These are phyloP conservation scores for Nannoperca obscura DNA, from an alignment of 2,797 vertebrate species.

Conservation along the genomic window DNA sequence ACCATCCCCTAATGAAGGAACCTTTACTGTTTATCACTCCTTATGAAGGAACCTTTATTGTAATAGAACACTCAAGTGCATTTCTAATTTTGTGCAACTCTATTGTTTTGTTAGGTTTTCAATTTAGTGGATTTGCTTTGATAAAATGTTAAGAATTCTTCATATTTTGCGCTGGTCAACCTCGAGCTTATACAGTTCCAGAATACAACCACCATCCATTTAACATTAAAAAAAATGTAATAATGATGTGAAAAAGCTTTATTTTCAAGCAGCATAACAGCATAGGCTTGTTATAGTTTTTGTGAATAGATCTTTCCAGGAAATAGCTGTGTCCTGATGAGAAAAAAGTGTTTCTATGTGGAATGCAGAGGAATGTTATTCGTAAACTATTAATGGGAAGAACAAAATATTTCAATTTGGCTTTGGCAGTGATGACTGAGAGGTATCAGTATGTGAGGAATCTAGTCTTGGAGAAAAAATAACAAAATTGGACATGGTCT, in stretches of 20 bases:
- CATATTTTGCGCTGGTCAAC: background rate
- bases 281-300: conserved; percentile 8
- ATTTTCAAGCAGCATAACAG: conserved; percentile 22
- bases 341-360: conserved; percentile 27
- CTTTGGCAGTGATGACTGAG: conserved; percentile 50
- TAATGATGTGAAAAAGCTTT: background rate
- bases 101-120: background rate
- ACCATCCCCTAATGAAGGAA: conserved; percentile 5
- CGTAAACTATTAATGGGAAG: conserved; percentile 61
- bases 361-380: conserved; percentile 41
- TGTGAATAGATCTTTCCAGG: conserved; percentile 29
- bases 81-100: conserved; percentile 16
- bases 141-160: conserved; percentile 16
- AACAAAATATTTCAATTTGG: conserved; percentile 44
- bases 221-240: background rate
- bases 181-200: background rate
- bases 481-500: conserved; percentile 74
- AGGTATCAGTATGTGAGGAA: conserved; percentile 75
- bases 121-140: conserved; percentile 14
- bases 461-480: conserved; percentile 62
- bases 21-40: background rate
- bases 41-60: conserved; percentile 17
- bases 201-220: background rate
- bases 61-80: conserved; percentile 6
- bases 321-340: conserved; percentile 24